Conservation (phyloP, 2,113 vertebrate genomes). For the Oreocharis arfaki region DNA sequence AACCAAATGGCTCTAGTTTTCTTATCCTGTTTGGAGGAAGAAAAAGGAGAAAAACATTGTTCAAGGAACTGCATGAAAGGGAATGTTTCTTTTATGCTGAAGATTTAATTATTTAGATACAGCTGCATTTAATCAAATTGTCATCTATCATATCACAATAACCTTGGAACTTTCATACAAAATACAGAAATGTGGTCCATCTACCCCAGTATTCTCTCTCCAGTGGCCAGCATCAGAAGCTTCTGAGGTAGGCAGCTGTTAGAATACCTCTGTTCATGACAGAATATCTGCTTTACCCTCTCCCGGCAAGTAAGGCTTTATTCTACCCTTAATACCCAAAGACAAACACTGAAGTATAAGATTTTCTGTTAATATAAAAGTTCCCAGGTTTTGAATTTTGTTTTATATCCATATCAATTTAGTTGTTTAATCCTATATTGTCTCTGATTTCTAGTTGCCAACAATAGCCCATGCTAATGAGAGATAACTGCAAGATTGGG, state of each 20-base stretch:
- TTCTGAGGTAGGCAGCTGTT: not conserved
- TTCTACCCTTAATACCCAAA: not conserved
- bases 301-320: not conserved
- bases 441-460: not conserved
- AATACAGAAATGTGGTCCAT: not conserved
- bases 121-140: not conserved
- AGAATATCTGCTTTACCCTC: not conserved
- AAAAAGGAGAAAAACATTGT: not conserved
- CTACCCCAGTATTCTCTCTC: not conserved
- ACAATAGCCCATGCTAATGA: not conserved
- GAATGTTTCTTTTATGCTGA: not conserved
- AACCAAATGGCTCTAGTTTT: not conserved
- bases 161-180: not conserved
- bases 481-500: not conserved
- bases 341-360: not conserved
- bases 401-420: not conserved
- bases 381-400: not conserved
- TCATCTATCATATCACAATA: not conserved
- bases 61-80: not conserved
- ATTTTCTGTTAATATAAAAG: not conserved
- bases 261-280: not conserved
- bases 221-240: not conserved
- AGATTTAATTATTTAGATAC: not conserved
- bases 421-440: not conserved
- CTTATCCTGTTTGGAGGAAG: not conserved